A percentile compares a stretch with the other conserved stretches of the same genome.
These are phyloP conservation scores for Rhopalosiphum maidis DNA, from an alignment of 1,140 invertebrate species.

Conservation along the genomic window DNA sequence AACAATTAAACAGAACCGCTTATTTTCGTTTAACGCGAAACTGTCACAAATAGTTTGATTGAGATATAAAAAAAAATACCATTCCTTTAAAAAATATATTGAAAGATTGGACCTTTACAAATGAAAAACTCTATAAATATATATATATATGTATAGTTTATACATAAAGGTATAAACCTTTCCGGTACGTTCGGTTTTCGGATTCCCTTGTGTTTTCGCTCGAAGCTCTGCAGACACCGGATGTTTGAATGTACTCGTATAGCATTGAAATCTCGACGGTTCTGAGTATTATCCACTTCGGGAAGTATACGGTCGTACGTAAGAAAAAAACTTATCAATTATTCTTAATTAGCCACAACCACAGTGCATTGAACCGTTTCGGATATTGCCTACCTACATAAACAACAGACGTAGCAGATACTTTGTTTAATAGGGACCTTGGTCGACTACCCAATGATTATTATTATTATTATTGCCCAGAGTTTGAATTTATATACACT, in stretches of 20 bases:
- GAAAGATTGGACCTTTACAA: background rate
- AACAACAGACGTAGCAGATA: background rate
- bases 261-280: background rate
- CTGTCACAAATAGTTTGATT: background rate
- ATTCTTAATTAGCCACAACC: background rate
- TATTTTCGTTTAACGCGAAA: background rate
- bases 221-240: background rate
- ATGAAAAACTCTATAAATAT: background rate
- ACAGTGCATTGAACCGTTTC: background rate
- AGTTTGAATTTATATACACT: background rate
- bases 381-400: background rate
- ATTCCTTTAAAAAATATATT: slow-evolving; percentile 10
- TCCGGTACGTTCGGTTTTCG: background rate
- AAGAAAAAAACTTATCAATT: background rate
- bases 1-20: background rate
- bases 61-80: background rate
- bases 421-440: background rate
- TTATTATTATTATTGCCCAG: background rate
- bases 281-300: background rate
- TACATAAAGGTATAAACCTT: background rate
- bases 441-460: background rate
- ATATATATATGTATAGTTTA: background rate
- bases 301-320: background rate
- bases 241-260: background rate
- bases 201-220: slow-evolving; percentile 14